A percentile compares a stretch with the other conserved stretches of the same genome.
Evolutionary conservation across 2,888 invertebrate genomes (phyloP).

Genomic region (Euclidia mi): DNA sequence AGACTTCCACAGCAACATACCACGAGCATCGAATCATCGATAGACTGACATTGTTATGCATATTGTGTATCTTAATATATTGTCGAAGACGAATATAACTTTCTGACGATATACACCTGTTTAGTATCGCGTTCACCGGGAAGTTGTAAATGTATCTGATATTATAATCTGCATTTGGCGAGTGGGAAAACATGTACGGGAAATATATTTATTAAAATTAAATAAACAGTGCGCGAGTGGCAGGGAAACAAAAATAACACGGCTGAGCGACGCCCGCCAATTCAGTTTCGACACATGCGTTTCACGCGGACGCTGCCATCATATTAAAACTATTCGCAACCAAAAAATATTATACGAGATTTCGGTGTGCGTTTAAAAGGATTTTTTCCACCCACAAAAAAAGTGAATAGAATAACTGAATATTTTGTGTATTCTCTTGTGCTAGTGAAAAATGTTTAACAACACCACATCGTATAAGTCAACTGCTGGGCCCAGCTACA

Average conservation of each 20-base stretch:
- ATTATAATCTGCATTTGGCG: slow-evolving; percentile 6
- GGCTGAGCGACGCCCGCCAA: slow-evolving; percentile 66
- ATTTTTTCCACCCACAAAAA: slow-evolving; percentile 52
- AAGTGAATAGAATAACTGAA: slow-evolving; percentile 44
- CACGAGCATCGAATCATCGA: not conserved
- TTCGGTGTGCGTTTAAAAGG: slow-evolving; percentile 39
- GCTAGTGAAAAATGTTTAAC: slow-evolving; percentile 71
- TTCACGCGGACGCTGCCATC: slow-evolving; percentile 69
- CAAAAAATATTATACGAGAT: slow-evolving; percentile 47
- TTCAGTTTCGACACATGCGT: slow-evolving; percentile 75
- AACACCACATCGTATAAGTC: slow-evolving; percentile 73
- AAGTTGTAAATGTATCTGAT: slow-evolving; percentile 15
- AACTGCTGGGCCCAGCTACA: slow-evolving; percentile 58
- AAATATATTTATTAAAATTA: slow-evolving; percentile 80
- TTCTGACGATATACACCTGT: slow-evolving; percentile 35
- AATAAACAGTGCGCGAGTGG: slow-evolving; percentile 74
- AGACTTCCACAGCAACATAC: not conserved
- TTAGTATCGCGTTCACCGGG: slow-evolving; percentile 26
- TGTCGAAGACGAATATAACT: slow-evolving; percentile 20
- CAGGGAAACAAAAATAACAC: slow-evolving; percentile 84
- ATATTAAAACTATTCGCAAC: slow-evolving; percentile 65
- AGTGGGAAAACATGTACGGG: slow-evolving; percentile 42
- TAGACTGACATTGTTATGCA: not conserved
- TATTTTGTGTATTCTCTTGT: slow-evolving; percentile 28
- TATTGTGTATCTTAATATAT: slow-evolving; percentile 8